Evolutionary conservation across 1,140 invertebrate species (phyloP), one percentile per base, ranked within the genome.

Genomic region (Drosophila asahinai): DNA sequence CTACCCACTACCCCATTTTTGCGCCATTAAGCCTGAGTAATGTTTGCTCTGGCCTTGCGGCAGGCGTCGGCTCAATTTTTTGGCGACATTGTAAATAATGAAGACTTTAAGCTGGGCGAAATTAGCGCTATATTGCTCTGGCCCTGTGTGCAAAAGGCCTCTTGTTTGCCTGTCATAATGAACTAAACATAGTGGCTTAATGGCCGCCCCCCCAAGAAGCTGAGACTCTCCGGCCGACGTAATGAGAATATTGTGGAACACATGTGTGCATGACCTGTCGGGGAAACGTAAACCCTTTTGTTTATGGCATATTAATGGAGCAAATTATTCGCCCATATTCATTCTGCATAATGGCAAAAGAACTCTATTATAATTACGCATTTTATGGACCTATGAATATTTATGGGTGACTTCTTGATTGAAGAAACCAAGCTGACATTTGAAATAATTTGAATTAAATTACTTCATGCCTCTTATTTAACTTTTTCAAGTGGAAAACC

Each of bases 71-170:
- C 84, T 84, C 86, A 81, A 71, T 87, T 78, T 86, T 86, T 80
- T 77, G 84, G 59, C 58, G 59, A 59, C 84, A 83, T 81, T 87
- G 84, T 87, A 90, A 84, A 84, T 89, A 89, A 89, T 84, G 84
- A 90, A 89, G 84, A 89, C 86, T 90, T 89, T 90, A 89, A 89
- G 86, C 81, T 83, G 59, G 77, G 68, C 11, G 63, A 87, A 87
- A 87, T 87, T 87, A 87, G 81, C 86, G 86, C 75, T 51, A 68
- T 78, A 67, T 77, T 60, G 65, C 42, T 49, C 38, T 54, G 51
- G 12, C 47, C 8, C 49, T 48, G 49, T 36, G 30, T 22, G 33
- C 15, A 14, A 42, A 40, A 42, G 15, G 19, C 68, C 47, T 51
- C 14, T 30, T 75, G 73, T 48, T 74, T 81, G 62, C 78, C 55